Conservation (phyloP, 1,140 invertebrate species). For the Antheraea pernyi region DNA sequence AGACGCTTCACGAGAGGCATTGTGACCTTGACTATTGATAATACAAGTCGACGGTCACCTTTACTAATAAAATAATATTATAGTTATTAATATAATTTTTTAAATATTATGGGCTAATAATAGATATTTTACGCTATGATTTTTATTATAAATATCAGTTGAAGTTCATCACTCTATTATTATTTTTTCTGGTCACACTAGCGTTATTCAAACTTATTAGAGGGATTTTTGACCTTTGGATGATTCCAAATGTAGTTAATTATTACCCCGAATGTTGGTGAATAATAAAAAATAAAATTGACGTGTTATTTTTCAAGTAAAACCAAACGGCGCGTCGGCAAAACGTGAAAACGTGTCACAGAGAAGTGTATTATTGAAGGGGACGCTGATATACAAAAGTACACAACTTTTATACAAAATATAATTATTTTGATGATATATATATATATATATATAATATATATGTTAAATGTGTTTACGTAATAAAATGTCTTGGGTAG, state of each 20-base stretch:
- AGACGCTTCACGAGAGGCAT: too few species aligned
- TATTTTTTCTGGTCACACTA: not conserved
- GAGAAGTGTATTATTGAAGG: conserved; percentile 48
- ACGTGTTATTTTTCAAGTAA: conserved; percentile 62
- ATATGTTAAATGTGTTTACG: conserved; percentile 16
- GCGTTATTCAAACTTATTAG: not conserved
- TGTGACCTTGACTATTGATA: too few species aligned
- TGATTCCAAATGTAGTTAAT: too few species aligned
- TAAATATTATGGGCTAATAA: too few species aligned
- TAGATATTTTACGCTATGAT: too few species aligned
- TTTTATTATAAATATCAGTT: not conserved
- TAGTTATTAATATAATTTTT: too few species aligned
- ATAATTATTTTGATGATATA: conserved; percentile 55
- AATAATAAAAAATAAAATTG: conserved; percentile 25
- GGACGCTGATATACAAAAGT: conserved; percentile 54
- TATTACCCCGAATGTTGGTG: too few species aligned
- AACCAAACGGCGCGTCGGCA: conserved; percentile 59
- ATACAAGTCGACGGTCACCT: not conserved
- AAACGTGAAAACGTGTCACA: conserved; percentile 46
- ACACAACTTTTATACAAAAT: conserved; percentile 42
- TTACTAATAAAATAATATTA: not conserved
- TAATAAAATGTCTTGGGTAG: too few species aligned
- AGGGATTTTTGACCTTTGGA: too few species aligned
- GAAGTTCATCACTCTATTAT: not conserved
- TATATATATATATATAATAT: conserved; percentile 61